A percentile compares a stretch with the other conserved stretches of the same genome.
phyloP scores from a whole-genome alignment of 2,113 vertebrate species.

The Crotalus viridis region DNA sequence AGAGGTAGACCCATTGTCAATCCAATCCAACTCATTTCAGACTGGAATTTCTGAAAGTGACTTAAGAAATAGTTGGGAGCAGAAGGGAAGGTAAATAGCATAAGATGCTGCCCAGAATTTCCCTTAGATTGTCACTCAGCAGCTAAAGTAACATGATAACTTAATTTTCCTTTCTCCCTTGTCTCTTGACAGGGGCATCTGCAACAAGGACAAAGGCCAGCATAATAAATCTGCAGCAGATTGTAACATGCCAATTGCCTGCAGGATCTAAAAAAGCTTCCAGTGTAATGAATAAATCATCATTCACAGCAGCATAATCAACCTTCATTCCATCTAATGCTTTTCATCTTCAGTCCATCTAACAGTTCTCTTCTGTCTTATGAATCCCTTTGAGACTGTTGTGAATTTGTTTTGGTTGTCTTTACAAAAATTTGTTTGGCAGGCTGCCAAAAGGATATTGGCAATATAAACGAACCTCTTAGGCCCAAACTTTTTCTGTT shows the following conservation, averaged over 20 bases:
- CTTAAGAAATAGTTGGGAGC: background rate
- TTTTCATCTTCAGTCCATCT: slow-evolving; percentile 9
- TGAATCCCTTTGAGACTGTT: slow-evolving; percentile 40
- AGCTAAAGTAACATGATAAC: background rate
- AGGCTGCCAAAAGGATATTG: slow-evolving; percentile 54
- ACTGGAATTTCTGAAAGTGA: background rate
- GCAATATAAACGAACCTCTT: slow-evolving; percentile 43
- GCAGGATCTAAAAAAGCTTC: background rate
- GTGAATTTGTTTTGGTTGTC: slow-evolving; percentile 41
- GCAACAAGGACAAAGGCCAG: rapidly evolving
- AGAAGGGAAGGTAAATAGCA: background rate
- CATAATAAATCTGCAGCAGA: rapidly evolving
- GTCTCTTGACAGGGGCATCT: slow-evolving; percentile 1
- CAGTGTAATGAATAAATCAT: slow-evolving; percentile 29
- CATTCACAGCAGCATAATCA: background rate
- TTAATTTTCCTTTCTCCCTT: background rate
- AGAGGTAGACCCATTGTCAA: background rate
- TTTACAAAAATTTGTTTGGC: slow-evolving; percentile 35
- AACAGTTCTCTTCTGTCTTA: slow-evolving; percentile 26
- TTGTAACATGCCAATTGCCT: background rate
- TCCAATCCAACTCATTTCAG: background rate
- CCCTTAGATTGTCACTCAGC: background rate
- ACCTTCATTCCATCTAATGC: slow-evolving; percentile 29
- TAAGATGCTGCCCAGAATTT: background rate
- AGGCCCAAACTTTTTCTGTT: slow-evolving; percentile 40